These are phyloP conservation scores for Drosophila navojoa DNA, from an alignment of 1,140 invertebrate species.

Conservation along the genomic window DNA sequence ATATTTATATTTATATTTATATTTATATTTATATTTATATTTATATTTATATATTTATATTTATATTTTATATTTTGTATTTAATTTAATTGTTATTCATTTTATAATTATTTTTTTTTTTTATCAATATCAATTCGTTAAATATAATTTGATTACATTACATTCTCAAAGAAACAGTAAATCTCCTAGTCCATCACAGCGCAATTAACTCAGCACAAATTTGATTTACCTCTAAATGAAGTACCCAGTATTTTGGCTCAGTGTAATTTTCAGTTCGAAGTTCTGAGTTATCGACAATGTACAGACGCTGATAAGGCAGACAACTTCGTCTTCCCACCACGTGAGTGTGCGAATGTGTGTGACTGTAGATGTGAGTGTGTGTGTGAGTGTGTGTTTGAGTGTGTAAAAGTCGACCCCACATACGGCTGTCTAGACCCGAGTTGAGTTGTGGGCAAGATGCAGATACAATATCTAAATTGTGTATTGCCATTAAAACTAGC, in stretches of 20 bases:
- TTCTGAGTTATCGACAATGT: conserved; percentile 57
- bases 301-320: conserved; percentile 49
- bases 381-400: not conserved
- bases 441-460: not conserved
- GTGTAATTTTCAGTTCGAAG: conserved; percentile 8
- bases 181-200: not conserved
- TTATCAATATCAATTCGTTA: too few species aligned
- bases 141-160: too few species aligned
- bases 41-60: too few species aligned
- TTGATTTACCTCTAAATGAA: not conserved
- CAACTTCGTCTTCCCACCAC: not conserved
- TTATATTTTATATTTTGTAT: too few species aligned
- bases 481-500: conserved; percentile 17
- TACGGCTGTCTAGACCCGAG: conserved; percentile 7
- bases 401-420: conserved; percentile 5
- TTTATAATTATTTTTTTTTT: too few species aligned
- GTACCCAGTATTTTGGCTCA: not conserved
- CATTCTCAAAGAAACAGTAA: too few species aligned
- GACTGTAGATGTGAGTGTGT: too few species aligned
- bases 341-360: not conserved
- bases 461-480: not conserved
- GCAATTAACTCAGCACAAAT: too few species aligned
- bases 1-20: too few species aligned
- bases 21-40: too few species aligned
- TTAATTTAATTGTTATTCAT: too few species aligned